Percentiles rank a stretch among this genome's conserved stretches.
Conservation (phyloP, 2,797 vertebrate species). For the Orientallactaga sibirica region DNA sequence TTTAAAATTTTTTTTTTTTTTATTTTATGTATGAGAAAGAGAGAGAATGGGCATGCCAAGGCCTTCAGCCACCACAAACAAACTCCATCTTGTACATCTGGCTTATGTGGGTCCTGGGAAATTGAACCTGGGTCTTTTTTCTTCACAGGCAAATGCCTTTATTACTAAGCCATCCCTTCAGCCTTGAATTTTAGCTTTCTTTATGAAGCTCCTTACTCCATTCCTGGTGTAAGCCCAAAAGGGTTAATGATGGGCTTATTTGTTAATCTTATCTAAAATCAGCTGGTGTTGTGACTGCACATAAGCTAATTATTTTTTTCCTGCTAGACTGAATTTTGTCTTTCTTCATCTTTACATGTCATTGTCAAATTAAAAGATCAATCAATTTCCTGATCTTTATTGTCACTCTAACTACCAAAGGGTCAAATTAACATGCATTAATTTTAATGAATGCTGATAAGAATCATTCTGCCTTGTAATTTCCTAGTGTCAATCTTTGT, state of each 20-base stretch:
- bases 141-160: too few species aligned
- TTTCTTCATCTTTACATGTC: background rate
- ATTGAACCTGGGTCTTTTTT: too few species aligned
- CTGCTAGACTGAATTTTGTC: background rate
- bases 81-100: too few species aligned
- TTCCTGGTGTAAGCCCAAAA: background rate
- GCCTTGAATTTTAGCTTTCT: background rate
- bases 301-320: background rate
- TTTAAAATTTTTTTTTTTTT: too few species aligned
- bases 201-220: background rate
- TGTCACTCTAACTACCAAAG: slow-evolving; percentile 51
- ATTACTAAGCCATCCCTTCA: too few species aligned
- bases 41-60: too few species aligned
- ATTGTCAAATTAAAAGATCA: slow-evolving; percentile 19
- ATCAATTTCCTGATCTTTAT: slow-evolving; percentile 40
- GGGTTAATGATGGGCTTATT: background rate
- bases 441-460: slow-evolving; percentile 60
- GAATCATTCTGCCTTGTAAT: slow-evolving; percentile 39
- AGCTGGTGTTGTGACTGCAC: background rate
- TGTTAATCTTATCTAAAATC: background rate
- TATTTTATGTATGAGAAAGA: too few species aligned
- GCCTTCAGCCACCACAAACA: too few species aligned
- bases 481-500: slow-evolving; percentile 68
- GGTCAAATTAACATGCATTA: slow-evolving; percentile 60
- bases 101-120: too few species aligned